Evolutionary conservation across 2,113 vertebrate species (phyloP).

Genomic region (Siphamia tubifer): DNA sequence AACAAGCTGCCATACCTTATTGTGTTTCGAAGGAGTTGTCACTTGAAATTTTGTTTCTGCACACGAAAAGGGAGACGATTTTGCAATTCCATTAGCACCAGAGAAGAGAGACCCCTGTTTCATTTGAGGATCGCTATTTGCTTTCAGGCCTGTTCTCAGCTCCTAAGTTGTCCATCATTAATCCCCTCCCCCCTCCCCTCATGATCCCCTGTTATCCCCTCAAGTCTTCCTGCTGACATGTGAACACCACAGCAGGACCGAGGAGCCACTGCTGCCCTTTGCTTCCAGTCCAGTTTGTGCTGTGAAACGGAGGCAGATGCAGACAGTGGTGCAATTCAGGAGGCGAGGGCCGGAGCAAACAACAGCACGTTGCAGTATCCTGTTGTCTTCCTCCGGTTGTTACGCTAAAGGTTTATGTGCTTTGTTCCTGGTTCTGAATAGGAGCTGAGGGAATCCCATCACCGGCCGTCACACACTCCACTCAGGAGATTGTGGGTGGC

Average conservation of each 20-base stretch:
- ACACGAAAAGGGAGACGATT: slow-evolving; percentile 62
- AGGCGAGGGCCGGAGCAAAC: slow-evolving; percentile 26
- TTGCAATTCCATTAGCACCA: slow-evolving; percentile 64
- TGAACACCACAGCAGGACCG: slow-evolving; percentile 45
- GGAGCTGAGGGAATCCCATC: slow-evolving; percentile 49
- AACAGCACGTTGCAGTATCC: slow-evolving; percentile 22
- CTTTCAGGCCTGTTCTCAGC: slow-evolving; percentile 58
- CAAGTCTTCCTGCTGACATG: slow-evolving; percentile 46
- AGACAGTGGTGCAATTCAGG: slow-evolving; percentile 8
- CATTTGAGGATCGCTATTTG: slow-evolving; percentile 67
- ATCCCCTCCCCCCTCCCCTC: slow-evolving; percentile 19
- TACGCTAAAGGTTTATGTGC: slow-evolving; percentile 18
- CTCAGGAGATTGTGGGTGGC: slow-evolving; percentile 50
- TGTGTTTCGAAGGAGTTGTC: slow-evolving; percentile 80
- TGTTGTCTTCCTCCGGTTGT: slow-evolving; percentile 13
- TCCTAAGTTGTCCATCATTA: slow-evolving; percentile 43
- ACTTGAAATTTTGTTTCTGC: slow-evolving; percentile 67
- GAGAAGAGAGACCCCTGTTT: slow-evolving; percentile 62
- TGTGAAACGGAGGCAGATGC: slow-evolving; percentile 18
- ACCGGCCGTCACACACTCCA: slow-evolving; percentile 51
- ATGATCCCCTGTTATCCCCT: not conserved
- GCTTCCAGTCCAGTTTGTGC: slow-evolving; percentile 45
- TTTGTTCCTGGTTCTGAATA: slow-evolving; percentile 44
- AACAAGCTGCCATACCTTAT: slow-evolving; percentile 78
- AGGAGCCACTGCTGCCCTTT: slow-evolving; percentile 45